Conservation (phyloP, 1,140 invertebrate species). For the Pygmarrhopalites habei region DNA sequence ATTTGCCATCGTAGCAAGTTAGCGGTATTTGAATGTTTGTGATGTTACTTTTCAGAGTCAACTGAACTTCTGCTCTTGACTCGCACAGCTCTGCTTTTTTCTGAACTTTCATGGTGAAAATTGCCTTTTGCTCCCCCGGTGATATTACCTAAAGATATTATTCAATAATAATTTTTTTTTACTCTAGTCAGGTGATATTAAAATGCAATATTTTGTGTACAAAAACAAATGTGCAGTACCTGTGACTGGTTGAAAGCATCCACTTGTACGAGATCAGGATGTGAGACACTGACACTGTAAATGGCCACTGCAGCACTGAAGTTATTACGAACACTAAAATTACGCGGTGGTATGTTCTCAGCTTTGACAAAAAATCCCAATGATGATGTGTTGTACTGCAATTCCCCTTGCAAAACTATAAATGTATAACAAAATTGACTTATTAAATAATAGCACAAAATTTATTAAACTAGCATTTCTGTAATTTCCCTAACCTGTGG, state of each 20-base stretch:
- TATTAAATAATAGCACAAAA: no score
- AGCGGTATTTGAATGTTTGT: conserved; percentile 35
- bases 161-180: no score
- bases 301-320: conserved; percentile 34
- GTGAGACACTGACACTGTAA: conserved; percentile 33
- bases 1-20: conserved; percentile 38
- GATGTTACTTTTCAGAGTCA: conserved; percentile 36
- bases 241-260: conserved; percentile 32
- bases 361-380: conserved; percentile 41
- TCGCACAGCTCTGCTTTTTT: conserved; percentile 33
- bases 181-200: no score
- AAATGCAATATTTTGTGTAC: no score
- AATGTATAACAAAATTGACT: no score
- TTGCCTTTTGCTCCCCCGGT: conserved; percentile 30
- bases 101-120: conserved; percentile 29
- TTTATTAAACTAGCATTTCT: no score
- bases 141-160: no score
- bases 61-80: conserved; percentile 13
- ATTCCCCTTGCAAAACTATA: conserved; percentile 46
- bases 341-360: conserved; percentile 29
- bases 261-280: conserved; percentile 36
- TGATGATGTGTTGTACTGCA: conserved; percentile 41
- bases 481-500: conserved; percentile 45
- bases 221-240: no score
- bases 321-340: conserved; percentile 37